A percentile compares a stretch with the other conserved stretches of the same genome.
These are phyloP conservation scores for Notarius quadriscutis DNA, from an alignment of 2,113 vertebrate genomes.

Conservation along the genomic window DNA sequence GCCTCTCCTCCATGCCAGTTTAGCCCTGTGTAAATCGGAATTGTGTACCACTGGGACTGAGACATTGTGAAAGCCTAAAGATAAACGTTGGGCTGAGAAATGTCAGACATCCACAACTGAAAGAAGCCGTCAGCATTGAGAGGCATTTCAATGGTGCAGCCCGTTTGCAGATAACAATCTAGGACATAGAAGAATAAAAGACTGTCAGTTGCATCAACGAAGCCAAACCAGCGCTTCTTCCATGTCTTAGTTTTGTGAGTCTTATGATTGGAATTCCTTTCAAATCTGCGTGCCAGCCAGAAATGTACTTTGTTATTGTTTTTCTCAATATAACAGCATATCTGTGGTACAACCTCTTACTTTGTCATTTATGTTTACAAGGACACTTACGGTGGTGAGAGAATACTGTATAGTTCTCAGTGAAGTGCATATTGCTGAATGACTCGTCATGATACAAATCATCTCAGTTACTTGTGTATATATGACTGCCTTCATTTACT, in stretches of 20 bases:
- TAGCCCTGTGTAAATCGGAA: neutral
- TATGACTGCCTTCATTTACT: conserved; percentile 34
- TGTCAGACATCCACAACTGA: conserved; percentile 40
- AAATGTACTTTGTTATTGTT: conserved; percentile 13
- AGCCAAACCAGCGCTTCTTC: conserved; percentile 34
- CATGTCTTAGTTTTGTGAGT: conserved; percentile 46
- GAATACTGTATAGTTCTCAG: conserved; percentile 13
- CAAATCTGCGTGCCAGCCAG: conserved; percentile 11
- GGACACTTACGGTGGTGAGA: conserved; percentile 7
- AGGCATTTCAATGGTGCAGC: neutral
- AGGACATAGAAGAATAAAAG: conserved; percentile 24
- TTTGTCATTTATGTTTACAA: conserved; percentile 28
- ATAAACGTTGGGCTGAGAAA: conserved; percentile 42
- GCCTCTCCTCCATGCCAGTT: neutral
- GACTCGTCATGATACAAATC: conserved; percentile 33
- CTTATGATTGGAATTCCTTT: conserved; percentile 36
- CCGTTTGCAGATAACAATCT: conserved; percentile 32
- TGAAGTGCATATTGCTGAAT: conserved; percentile 12
- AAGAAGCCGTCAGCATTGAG: conserved; percentile 4
- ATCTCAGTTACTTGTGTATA: conserved; percentile 11
- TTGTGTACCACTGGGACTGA: conserved; percentile 24
- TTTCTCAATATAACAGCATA: neutral
- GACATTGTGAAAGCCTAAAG: conserved; percentile 20
- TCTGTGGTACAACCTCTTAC: conserved; percentile 10
- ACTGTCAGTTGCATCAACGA: conserved; percentile 29